A percentile compares a stretch with the other conserved stretches of the same genome.
phyloP scores from a whole-genome alignment of 2,113 vertebrate genomes.

The Periophthalmodon schlosseri region DNA sequence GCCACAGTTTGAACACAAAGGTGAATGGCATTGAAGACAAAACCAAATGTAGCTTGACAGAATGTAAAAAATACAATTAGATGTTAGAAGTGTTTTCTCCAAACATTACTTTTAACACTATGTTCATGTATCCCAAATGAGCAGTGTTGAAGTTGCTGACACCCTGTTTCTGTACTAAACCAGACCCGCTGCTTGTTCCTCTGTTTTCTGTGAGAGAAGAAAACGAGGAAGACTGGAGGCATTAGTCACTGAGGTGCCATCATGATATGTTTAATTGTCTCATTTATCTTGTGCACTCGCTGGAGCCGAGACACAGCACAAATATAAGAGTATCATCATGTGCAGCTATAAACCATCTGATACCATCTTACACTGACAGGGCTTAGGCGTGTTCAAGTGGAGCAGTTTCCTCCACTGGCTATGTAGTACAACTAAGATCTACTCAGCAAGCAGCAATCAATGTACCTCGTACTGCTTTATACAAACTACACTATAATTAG shows the following conservation, averaged over 20 bases:
- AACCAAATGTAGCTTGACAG: too few species aligned
- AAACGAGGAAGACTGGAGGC: constrained; percentile 56
- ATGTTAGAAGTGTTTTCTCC: too few species aligned
- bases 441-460: neutral
- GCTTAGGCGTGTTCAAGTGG: neutral
- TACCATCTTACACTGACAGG: constrained; percentile 17
- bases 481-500: too few species aligned
- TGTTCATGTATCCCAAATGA: neutral
- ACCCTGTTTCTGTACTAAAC: neutral
- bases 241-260: constrained; percentile 69
- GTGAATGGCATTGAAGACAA: too few species aligned
- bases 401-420: neutral
- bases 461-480: too few species aligned
- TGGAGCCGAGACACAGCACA: constrained; percentile 10
- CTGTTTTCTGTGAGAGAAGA: constrained; percentile 54
- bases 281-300: constrained; percentile 56
- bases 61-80: too few species aligned
- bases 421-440: neutral
- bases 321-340: constrained; percentile 26
- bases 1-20: too few species aligned
- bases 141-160: neutral
- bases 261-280: constrained; percentile 57
- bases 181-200: constrained; percentile 34
- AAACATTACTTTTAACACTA: neutral
- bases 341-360: neutral